A percentile compares a stretch with the other conserved stretches of the same genome.
Conservation (phyloP, 2,888 invertebrate genomes). For the Xanthostigma xanthostigma region DNA sequence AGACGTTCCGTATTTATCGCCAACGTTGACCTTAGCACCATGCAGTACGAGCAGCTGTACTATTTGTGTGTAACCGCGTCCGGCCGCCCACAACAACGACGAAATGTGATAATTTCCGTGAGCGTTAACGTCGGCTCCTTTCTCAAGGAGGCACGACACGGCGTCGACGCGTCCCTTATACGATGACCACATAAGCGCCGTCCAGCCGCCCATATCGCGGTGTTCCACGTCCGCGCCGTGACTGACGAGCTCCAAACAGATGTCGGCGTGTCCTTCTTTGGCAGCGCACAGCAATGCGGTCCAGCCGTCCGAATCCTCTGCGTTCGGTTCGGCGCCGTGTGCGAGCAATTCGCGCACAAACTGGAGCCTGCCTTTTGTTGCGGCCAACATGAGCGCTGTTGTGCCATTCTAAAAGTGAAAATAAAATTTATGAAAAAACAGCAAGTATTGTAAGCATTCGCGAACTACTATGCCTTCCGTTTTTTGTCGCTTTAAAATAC, state of each 20-base stretch:
- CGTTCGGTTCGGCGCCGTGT: constrained; percentile 84
- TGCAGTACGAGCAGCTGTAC: constrained; percentile 67
- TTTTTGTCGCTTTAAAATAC: too few relatives aligned
- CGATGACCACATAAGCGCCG: constrained; percentile 92
- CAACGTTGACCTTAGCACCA: constrained; percentile 88
- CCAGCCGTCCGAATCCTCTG: constrained; percentile 89
- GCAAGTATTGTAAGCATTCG: too few relatives aligned
- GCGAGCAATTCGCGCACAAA: constrained; percentile 75
- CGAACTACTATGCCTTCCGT: too few relatives aligned
- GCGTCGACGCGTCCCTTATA: constrained; percentile 65
- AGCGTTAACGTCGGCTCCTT: constrained; percentile 85
- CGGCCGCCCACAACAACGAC: constrained; percentile 89
- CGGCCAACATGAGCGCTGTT: constrained; percentile 85
- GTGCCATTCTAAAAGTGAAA: constrained; percentile 61
- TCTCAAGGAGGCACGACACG: constrained; percentile 62
- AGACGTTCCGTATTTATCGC: constrained; percentile 94
- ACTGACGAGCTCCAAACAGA: constrained; percentile 68
- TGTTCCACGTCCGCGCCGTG: constrained; percentile 77
- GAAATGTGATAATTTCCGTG: constrained; percentile 91
- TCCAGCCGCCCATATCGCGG: constrained; percentile 90
- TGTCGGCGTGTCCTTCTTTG: constrained; percentile 71
- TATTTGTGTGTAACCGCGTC: constrained; percentile 77
- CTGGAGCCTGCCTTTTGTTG: constrained; percentile 66
- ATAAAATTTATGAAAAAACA: too few relatives aligned
- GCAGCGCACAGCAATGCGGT: constrained; percentile 81